Percentiles rank a stretch among this genome's conserved stretches.
These are phyloP conservation scores for Rostratula benghalensis DNA, from an alignment of 2,113 vertebrate genomes.

Conservation along the genomic window DNA sequence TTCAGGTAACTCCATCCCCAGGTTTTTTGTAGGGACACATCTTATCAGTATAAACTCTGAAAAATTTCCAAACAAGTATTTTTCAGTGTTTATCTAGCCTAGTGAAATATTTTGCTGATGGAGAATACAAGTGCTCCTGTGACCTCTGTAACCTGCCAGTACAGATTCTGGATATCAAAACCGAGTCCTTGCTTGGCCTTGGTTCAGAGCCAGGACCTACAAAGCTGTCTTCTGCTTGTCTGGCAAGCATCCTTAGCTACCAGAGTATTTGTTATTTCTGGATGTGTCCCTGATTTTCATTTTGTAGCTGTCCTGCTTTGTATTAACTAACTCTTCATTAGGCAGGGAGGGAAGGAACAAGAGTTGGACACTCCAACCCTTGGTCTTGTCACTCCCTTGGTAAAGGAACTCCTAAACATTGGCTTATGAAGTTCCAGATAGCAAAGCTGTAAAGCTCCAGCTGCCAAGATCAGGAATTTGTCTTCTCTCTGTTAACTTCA, in stretches of 20 bases:
- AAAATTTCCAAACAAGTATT: not conserved
- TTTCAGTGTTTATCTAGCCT: not conserved
- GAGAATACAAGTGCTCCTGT: not conserved
- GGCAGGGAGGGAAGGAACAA: not conserved
- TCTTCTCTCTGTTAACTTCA: constrained; percentile 48
- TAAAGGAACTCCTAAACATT: constrained; percentile 29
- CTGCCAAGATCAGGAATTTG: constrained; percentile 41
- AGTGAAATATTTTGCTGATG: constrained; percentile 21
- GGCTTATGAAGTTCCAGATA: not conserved
- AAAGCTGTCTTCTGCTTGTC: constrained; percentile 31
- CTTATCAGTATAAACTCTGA: not conserved
- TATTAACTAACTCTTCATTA: constrained; percentile 49
- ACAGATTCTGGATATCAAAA: constrained; percentile 4
- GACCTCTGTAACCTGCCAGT: constrained; percentile 36
- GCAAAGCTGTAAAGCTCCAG: constrained; percentile 2
- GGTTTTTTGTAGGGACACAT: not conserved
- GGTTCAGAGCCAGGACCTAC: constrained; percentile 60
- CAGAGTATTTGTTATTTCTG: constrained; percentile 65
- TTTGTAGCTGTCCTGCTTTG: constrained; percentile 54
- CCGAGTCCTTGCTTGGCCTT: constrained; percentile 48
- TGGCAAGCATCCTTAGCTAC: constrained; percentile 63
- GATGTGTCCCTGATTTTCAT: constrained; percentile 46
- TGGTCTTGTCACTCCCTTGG: constrained; percentile 27
- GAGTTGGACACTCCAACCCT: not conserved
- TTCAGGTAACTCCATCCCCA: not conserved